Base-by-base conservation (phyloP, 2,888 invertebrate species). In the Peribatodes rhomboidaria region DNA sequence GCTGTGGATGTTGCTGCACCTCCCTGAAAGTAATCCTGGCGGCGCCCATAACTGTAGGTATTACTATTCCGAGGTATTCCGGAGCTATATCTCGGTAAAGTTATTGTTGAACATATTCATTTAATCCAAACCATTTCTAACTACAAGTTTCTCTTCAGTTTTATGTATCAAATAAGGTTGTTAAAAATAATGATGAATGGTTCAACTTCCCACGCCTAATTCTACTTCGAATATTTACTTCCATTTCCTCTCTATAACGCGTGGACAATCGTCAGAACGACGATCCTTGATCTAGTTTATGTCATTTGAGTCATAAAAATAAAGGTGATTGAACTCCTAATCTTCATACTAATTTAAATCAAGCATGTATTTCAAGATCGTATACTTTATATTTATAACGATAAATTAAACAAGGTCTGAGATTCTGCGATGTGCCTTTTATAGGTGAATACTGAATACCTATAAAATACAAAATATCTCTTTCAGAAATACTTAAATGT, bases 241-340 rank as follows among this genome's bases (percentile, higher is more conserved):
- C 54, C 55, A 53, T 56, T 65, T 65, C 55, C 60, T 52, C 44
- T 47, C 14, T 37, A 18, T 11, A 31, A 39, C 46, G 37, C 31
- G 6, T 41, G 14, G 18, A 58, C 61, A 41, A n/a, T 10, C 49
- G 35, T 49, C 44, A 35, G 35, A 57, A 14, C 47, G 42, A 44
- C 44, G 52, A 52, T 60, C 70, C 66, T 70, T 70, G 68, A 52
- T 68, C 68, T 68, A 65, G 60, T 62, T 70, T 46, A 55, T 18
- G 52, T 61, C 49, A 42, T 63, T 70, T 44, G 50, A 20, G 53
- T 61, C 46, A 49, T 61, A 60, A 67, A 56, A 55, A 58, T 54
- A 42, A 9, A 69, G 71, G 60, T 67, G 56, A 62, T 47, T 69
- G 62, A 67, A 63, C 71, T 67, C 22, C 13, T 47, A 27, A 53